Conservation (phyloP, 2,113 vertebrate species). For the Heptranchias perlo region DNA sequence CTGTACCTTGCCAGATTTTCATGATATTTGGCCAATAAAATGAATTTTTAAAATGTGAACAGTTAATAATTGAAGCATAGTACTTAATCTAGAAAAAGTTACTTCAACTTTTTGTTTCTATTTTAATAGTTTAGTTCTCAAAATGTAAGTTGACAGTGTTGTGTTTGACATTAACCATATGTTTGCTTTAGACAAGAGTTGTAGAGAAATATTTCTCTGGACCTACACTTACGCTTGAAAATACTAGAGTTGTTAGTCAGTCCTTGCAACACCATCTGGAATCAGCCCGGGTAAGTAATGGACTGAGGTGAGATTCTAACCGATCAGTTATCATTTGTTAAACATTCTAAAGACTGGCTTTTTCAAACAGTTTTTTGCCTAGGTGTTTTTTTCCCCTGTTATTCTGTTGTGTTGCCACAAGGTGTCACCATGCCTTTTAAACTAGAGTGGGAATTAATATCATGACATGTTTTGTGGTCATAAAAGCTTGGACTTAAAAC, state of each 20-base stretch:
- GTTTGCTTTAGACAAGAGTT: slow-evolving; percentile 73
- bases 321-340: neutral
- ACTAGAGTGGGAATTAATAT: neutral
- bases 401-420: neutral
- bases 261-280: slow-evolving; percentile 95
- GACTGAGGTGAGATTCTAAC: neutral
- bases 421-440: neutral
- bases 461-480: neutral
- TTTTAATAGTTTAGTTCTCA: neutral
- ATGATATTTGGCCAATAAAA: neutral
- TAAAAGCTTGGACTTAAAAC: neutral
- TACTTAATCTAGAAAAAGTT: neutral
- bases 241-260: slow-evolving; percentile 92
- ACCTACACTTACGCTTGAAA: slow-evolving; percentile 92
- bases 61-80: neutral
- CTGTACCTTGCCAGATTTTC: no score
- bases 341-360: neutral
- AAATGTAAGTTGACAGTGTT: neutral
- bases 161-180: neutral
- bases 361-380: neutral
- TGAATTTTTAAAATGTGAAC: neutral
- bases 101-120: neutral
- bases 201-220: slow-evolving; percentile 98
- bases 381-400: neutral
- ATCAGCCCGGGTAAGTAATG: slow-evolving; percentile 74